Conservation (phyloP, 30 jellyfish, hydroid and myxozoan genomes). For the Hydra vulgaris region DNA sequence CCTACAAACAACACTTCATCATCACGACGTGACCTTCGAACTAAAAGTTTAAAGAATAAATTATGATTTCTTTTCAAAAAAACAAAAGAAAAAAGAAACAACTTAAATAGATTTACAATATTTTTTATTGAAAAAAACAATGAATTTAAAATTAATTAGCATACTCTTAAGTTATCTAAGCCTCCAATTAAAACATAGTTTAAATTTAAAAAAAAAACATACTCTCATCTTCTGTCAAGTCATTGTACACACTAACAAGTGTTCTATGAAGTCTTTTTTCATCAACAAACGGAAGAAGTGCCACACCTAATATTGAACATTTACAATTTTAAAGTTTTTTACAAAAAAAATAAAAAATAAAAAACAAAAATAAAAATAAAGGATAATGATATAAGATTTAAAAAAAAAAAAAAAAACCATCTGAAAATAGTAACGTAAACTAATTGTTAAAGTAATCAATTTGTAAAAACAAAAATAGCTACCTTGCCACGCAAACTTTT, state of each 20-base stretch:
- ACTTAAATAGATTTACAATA: too few species aligned
- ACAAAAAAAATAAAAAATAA: too few species aligned
- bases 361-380: too few species aligned
- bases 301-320: constrained; percentile 59
- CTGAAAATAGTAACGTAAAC: too few species aligned
- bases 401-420: too few species aligned
- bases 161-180: too few species aligned
- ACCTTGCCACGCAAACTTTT: constrained; percentile 99
- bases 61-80: neutral
- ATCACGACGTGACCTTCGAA: constrained; percentile 65
- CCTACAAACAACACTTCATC: constrained; percentile 54
- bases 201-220: too few species aligned
- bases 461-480: neutral
- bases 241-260: constrained; percentile 44
- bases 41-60: constrained; percentile 27
- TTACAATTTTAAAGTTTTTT: neutral
- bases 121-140: neutral
- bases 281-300: constrained; percentile 94
- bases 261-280: constrained; percentile 70
- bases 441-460: neutral
- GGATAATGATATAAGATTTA: too few species aligned
- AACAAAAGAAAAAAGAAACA: neutral
- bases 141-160: too few species aligned
- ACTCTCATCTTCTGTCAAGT: constrained; percentile 81
- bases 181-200: too few species aligned